Base-by-base conservation (phyloP, 2,113 vertebrate genomes). In the Macheiramphus alcinus region DNA sequence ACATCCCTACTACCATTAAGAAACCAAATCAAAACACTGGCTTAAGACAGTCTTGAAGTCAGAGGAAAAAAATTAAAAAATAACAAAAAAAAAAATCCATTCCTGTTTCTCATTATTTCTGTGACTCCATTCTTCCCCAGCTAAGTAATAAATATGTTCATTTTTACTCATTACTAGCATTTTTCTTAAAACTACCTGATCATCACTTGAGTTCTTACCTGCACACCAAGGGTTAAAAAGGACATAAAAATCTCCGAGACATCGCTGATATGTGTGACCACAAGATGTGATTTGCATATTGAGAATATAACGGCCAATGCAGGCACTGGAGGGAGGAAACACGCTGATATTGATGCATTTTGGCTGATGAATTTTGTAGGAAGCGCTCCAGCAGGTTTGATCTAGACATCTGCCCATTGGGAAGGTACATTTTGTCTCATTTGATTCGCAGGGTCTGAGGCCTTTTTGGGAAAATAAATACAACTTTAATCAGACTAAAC, bases 221-320 rank as follows among this genome's bases (percentile, higher is more conserved):
- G 93, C 96, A 83, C 96, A 96, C 94, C 92, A 97, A n/a, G 79
- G 93, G 66, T 97, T 97, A 62, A 97, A 97, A 50, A 95, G 91
- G 29, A 96, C 78, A 29, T 93, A 97, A 91, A 96, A 96, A 47
- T 96, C 88, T 94, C 95, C 91, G 52, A 96, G 95, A 43, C 91
- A 94, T 4, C 93, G 66, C 63, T 93, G 86, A 36, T 94, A 91
- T 3, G 86, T 90, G 42, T 88, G 88, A 34, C 93, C 86, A 87
- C 68, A 94, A 63, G 93, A 95, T 16, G 93, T 92, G 65, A 97
- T 87, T 42, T 95, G 91, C 80, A 94, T 91, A 25, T 94, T 90
- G 62, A 96, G 81, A 85, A 95, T 94, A 14, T 98, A 97, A 52
- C 96, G 96, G 47, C 97, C 97, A 86, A 97, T 75, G 61, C 89